These are phyloP conservation scores for Phocoena phocoena DNA, from an alignment of 2,113 vertebrate species.

Conservation along the genomic window DNA sequence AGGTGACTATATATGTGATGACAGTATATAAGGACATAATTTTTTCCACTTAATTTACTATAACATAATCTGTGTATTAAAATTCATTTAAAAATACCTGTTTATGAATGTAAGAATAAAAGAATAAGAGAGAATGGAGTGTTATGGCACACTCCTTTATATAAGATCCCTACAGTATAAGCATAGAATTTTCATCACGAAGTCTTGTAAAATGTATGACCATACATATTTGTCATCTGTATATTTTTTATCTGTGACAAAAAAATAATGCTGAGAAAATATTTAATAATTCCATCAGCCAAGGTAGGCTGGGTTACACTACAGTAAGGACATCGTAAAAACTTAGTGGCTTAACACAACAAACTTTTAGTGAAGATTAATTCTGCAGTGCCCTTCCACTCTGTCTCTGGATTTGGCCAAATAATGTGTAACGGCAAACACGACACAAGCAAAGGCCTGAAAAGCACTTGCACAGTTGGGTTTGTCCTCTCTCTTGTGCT, in stretches of 20 bases:
- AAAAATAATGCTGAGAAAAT: background rate
- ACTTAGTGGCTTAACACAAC: background rate
- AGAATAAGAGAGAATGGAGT: background rate
- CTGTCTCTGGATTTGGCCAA: background rate
- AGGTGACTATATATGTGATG: background rate
- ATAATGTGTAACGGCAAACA: background rate
- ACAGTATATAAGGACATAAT: background rate
- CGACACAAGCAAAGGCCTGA: background rate
- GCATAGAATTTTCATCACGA: background rate
- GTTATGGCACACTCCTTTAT: background rate
- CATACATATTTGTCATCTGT: background rate
- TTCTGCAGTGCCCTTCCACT: background rate
- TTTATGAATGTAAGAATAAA: background rate
- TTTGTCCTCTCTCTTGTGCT: background rate
- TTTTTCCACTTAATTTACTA: background rate
- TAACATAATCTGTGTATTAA: background rate
- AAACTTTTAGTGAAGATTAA: background rate
- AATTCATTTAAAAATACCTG: background rate
- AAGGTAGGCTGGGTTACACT: background rate
- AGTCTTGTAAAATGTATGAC: background rate
- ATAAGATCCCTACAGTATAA: background rate
- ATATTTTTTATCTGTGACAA: background rate
- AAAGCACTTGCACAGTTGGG: background rate
- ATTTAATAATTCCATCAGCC: background rate
- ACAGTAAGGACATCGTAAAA: background rate